These are phyloP conservation scores for Spilosoma lubricipeda DNA, from an alignment of 2,888 invertebrate species.

Conservation along the genomic window DNA sequence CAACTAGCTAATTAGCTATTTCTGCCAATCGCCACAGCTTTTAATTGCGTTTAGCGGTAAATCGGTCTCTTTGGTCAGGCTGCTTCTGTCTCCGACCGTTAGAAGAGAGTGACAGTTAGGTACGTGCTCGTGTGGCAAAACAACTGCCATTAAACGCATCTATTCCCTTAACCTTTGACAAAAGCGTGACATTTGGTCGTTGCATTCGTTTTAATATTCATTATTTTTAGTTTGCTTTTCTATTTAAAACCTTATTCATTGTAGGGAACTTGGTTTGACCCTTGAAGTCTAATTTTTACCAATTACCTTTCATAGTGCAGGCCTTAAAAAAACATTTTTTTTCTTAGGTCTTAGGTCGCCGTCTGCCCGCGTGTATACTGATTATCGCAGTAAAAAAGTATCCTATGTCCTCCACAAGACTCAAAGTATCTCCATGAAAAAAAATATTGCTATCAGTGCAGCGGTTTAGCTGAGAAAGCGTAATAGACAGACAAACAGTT, in stretches of 20 bases:
- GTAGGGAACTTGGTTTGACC: background rate
- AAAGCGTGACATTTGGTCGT: background rate
- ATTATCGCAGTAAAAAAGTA: too few relatives aligned
- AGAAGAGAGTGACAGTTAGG: slow-evolving; percentile 1
- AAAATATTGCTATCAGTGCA: too few relatives aligned
- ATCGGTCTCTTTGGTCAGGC: background rate
- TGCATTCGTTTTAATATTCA: background rate
- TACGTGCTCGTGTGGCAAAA: slow-evolving; percentile 4
- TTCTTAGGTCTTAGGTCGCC: too few relatives aligned
- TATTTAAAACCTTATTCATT: background rate
- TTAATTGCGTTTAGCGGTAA: background rate
- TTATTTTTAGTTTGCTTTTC: background rate
- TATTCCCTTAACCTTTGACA: background rate
- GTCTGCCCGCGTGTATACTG: too few relatives aligned
- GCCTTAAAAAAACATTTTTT: background rate
- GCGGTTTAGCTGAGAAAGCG: too few relatives aligned
- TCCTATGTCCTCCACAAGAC: too few relatives aligned
- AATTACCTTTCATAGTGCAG: background rate
- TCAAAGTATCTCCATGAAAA: too few relatives aligned
- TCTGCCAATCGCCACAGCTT: background rate
- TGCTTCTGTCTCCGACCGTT: background rate
- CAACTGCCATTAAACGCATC: background rate
- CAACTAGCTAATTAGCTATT: too few relatives aligned
- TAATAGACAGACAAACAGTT: too few relatives aligned
- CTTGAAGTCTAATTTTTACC: too few relatives aligned